phyloP scores from a whole-genome alignment of 1,140 invertebrate species.

The Drosophila carrolli region DNA sequence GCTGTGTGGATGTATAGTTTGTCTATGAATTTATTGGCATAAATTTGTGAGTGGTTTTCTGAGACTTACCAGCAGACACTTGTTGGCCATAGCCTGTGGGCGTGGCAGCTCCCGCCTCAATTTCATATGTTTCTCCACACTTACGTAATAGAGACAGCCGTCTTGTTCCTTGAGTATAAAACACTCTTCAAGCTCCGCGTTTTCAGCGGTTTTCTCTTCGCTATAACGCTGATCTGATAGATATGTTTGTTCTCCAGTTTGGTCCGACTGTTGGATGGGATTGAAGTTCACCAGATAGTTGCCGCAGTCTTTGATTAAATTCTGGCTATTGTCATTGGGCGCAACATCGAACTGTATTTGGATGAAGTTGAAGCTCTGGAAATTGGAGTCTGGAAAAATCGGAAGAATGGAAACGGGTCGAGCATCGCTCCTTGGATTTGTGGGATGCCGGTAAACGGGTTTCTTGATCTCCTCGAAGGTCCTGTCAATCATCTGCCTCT shows the following conservation, averaged over 20 bases:
- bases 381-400: slow-evolving; percentile 40
- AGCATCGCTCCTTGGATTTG: slow-evolving; percentile 15
- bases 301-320: slow-evolving; percentile 51
- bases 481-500: slow-evolving; percentile 30
- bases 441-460: slow-evolving; percentile 37
- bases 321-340: slow-evolving; percentile 3
- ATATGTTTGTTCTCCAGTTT: background rate
- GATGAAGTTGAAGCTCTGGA: slow-evolving; percentile 1
- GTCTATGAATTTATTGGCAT: slow-evolving; percentile 11
- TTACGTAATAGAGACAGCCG: slow-evolving; percentile 13
- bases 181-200: slow-evolving; percentile 17
- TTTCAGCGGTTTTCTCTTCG: slow-evolving; percentile 42
- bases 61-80: slow-evolving; percentile 45
- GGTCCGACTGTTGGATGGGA: background rate
- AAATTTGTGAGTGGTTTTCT: background rate
- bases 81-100: slow-evolving; percentile 6
- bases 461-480: slow-evolving; percentile 44
- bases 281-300: slow-evolving; percentile 44
- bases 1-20: slow-evolving; percentile 7
- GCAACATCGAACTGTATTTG: slow-evolving; percentile 44
- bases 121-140: slow-evolving; percentile 29
- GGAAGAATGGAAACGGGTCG: slow-evolving; percentile 30
- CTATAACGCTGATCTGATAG: slow-evolving; percentile 55
- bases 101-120: slow-evolving; percentile 42
- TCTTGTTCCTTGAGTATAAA: slow-evolving; percentile 20